phyloP scores from a whole-genome alignment of 2,888 invertebrate species.

The Cryptus armator region DNA sequence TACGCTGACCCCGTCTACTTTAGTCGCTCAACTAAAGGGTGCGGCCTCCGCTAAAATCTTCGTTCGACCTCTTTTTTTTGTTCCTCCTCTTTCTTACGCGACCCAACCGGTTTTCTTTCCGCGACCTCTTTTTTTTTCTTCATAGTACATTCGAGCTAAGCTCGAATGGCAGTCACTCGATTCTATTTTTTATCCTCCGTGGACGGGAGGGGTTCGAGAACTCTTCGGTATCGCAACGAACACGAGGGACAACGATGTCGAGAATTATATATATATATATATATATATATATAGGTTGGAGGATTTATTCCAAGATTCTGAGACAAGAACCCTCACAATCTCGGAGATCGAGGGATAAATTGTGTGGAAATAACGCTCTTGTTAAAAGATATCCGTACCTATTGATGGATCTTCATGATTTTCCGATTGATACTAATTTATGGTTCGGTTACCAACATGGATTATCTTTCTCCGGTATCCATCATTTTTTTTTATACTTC shows the following conservation, averaged over 20 bases:
- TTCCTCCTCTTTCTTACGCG: conserved; percentile 26
- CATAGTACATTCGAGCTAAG: conserved; percentile 17
- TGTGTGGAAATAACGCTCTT: background rate
- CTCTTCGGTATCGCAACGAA: background rate
- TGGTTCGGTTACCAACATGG: background rate
- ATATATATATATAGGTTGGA: background rate
- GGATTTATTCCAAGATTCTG: background rate
- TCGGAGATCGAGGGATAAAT: background rate
- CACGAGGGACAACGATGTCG: background rate
- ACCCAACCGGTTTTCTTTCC: conserved; percentile 56
- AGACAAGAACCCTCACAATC: background rate
- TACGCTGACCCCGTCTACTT: conserved; percentile 42
- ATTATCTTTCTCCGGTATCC: background rate
- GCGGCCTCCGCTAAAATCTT: conserved; percentile 60
- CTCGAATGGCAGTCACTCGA: conserved; percentile 13
- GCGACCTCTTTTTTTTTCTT: conserved; percentile 59
- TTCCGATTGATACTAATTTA: background rate
- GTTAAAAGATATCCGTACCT: background rate
- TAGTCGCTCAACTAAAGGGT: conserved; percentile 58
- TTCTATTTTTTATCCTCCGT: conserved; percentile 23
- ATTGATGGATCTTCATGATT: background rate
- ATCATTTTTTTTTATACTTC: background rate
- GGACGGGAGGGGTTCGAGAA: background rate
- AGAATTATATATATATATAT: background rate
- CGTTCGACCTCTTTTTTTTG: conserved; percentile 63